Evolutionary conservation across 2,797 vertebrate species (phyloP), one percentile per base, ranked within the genome.

Genomic region (Pitangus sulphuratus): DNA sequence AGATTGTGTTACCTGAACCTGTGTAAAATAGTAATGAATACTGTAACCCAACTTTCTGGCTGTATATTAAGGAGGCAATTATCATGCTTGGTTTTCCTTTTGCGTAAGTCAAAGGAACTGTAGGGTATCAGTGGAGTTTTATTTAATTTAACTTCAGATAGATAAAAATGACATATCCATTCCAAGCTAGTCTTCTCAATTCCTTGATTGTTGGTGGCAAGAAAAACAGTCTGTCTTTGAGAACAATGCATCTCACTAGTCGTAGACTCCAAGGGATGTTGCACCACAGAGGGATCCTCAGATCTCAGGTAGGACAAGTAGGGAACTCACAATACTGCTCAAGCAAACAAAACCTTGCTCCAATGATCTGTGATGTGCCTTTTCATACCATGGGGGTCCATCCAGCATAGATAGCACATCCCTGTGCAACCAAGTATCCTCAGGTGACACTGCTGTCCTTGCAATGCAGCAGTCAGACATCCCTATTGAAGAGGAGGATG

Each of bases 121-220:
- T 11, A 22, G 10, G 13, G 16, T 48, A 37, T 42, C 6, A 1
- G 9, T 74, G 24, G 4, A 1, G 3, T n/a, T 45, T 40, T 2
- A 31, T 83, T 68, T 72, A 24, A 60, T 26, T 64, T 85, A 19
- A 42, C 19, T 57, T 80, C 47, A 83, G 30, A 12, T 65, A 15
- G 17, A 45, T 16, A 39, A 82, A 91, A 95, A 71, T 68, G 9
- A 24, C 17, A 17, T 31, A 39, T 18, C 17, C 19, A 33, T 56
- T 40, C 16, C 39, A 60, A 71, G 10, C 7, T 31, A 60, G 3
- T 64, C 35, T 74, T 78, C 8, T 31, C 30, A 4, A 35, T 81
- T 58, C 17, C 40, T 66, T 78, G 74, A 30, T 40, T 8, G 6
- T 15, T 61, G 39, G 28, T 48, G 40, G 22, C n/a, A 84, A 75